Base-by-base conservation (phyloP, 2,888 invertebrate species). In the Trimorus sp. region DNA sequence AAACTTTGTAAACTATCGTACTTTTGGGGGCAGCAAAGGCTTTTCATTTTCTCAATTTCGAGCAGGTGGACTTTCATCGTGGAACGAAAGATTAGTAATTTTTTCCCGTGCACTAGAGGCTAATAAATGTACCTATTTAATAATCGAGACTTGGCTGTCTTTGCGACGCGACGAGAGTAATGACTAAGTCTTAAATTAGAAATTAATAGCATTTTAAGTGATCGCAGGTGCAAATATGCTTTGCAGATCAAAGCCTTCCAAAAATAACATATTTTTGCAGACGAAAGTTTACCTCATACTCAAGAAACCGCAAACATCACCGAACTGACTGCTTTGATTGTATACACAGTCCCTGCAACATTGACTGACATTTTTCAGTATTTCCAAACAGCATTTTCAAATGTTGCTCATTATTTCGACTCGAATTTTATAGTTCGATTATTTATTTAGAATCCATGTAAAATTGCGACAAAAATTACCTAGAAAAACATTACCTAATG, bases 171-270 rank as follows among this genome's bases (percentile, higher is more conserved):
- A 83, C 77, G 79, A 84, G 66, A 69, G 69, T 70, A 75, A 70
- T 79, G 78, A 63, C 73, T 56, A 81, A 74, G 80, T 81, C 75
- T 84, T 79, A 74, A 82, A 75, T 77, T 81, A 76, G 76, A 14
- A 79, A 74, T 70, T 74, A 79, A 68, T 76, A 81, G 81, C 63
- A 66, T 74, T 53, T 83, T 81, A 84, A 83, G 74, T 75, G 81
- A 71, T 77, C 71, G 77, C 79, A 83, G 68, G 70, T 82, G 75
- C 65, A 70, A 79, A 73, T 66, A 79, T 49, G 68, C 75, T 76
- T 79, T 79, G 78, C 78, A 75, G 83, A 81, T 83, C 80, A 71
- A 81, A 83, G 83, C 37, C 38, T 70, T 63, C 45, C 36, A 9
- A 54, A 62, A 63, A 60, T 16, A 49, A 51, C 9, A 7, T 26